A percentile compares a stretch with the other conserved stretches of the same genome.
Evolutionary conservation across 2,113 vertebrate species (phyloP).

Genomic region (Leptosomus discolor): DNA sequence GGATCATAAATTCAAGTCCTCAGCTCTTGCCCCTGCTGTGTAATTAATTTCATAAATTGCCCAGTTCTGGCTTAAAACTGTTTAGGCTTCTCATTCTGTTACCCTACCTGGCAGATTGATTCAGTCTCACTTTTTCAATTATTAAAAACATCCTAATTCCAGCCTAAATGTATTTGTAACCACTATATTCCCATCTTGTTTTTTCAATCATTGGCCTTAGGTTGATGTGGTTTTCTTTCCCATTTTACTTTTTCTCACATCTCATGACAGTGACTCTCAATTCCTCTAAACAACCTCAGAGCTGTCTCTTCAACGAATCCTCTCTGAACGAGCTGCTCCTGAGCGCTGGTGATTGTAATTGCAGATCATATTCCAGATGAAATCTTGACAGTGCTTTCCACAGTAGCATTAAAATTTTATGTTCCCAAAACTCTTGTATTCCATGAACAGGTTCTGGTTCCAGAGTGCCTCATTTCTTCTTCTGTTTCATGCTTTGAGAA

Average conservation of each 20-base stretch:
- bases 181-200: neutral
- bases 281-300: neutral
- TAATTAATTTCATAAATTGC: neutral
- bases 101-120: neutral
- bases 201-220: neutral
- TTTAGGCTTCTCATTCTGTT: neutral
- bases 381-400: neutral
- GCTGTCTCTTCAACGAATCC: neutral
- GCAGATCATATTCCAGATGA: neutral
- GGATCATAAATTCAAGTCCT: neutral
- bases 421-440: neutral
- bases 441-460: neutral
- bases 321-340: neutral
- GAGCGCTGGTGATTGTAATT: neutral
- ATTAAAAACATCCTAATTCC: neutral
- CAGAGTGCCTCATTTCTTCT: neutral
- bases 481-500: neutral
- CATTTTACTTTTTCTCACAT: neutral
- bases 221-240: neutral
- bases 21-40: neutral
- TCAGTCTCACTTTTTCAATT: neutral
- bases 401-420: constrained; percentile 14
- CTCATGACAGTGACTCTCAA: neutral
- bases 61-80: neutral
- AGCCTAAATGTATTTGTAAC: neutral